Evolutionary conservation across 2,797 vertebrate genomes (phyloP).

Genomic region (Okamejei kenojei): DNA sequence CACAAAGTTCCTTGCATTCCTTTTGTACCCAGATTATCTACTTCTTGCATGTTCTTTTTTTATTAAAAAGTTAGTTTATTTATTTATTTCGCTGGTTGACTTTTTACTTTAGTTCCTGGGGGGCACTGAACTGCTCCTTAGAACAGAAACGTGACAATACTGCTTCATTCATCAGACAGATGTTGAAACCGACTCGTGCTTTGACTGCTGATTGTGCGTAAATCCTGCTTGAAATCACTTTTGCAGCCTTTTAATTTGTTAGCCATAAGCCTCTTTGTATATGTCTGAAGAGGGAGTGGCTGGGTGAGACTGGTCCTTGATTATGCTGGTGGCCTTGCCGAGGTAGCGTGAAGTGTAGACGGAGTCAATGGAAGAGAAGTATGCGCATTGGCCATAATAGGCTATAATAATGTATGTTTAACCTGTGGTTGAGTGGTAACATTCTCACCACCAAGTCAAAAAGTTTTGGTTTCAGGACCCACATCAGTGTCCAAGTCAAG

Average conservation of each 20-base stretch:
- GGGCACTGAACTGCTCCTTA: neutral
- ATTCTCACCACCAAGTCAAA: too few relatives aligned
- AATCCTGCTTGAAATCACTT: neutral
- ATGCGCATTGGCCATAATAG: too few relatives aligned
- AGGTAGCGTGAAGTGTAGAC: too few relatives aligned
- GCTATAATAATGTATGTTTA: too few relatives aligned
- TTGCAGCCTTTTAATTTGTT: neutral
- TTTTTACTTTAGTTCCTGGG: neutral
- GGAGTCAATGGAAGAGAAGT: too few relatives aligned
- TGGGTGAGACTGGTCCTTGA: too few relatives aligned
- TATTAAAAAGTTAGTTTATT: neutral
- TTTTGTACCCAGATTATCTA: neutral
- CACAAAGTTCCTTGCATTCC: slow-evolving; percentile 22
- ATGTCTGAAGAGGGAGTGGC: too few relatives aligned
- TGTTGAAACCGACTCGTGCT: neutral
- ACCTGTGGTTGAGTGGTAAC: too few relatives aligned
- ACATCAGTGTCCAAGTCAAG: too few relatives aligned
- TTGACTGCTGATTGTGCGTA: neutral
- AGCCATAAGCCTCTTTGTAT: neutral
- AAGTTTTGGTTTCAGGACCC: too few relatives aligned
- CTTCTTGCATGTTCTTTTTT: neutral
- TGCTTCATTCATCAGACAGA: neutral
- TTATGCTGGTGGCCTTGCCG: too few relatives aligned
- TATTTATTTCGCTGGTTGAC: neutral
- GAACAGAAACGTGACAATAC: neutral